Conservation (phyloP, 2,797 vertebrate species). For the Characodon lateralis region DNA sequence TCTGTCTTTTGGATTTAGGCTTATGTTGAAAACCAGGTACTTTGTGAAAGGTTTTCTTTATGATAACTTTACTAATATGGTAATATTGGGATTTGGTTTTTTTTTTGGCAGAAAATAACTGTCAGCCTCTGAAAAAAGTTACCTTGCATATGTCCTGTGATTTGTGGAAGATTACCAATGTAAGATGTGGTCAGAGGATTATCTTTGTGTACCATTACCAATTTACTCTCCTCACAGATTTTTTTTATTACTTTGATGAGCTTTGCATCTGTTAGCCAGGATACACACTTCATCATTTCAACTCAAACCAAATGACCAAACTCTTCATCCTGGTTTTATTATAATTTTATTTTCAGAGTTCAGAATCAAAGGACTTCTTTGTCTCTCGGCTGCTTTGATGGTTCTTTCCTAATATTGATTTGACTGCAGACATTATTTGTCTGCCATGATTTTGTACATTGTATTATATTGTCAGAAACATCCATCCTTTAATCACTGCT, state of each 20-base stretch:
- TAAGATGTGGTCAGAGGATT: slow-evolving; percentile 5
- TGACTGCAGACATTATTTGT: neutral
- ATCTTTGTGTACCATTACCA: neutral
- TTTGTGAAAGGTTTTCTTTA: neutral
- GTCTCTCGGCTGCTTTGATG: slow-evolving; percentile 2
- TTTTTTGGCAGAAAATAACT: neutral
- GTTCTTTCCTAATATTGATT: neutral
- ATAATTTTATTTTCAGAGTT: neutral
- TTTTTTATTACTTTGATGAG: neutral
- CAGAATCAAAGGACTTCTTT: neutral
- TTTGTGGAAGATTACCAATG: neutral
- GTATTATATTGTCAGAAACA: neutral
- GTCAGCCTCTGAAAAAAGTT: neutral
- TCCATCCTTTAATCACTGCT: neutral
- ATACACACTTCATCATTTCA: slow-evolving; percentile 3
- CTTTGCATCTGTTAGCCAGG: neutral
- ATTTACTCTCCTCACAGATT: neutral
- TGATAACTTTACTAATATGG: neutral
- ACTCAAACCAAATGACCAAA: slow-evolving; percentile 2
- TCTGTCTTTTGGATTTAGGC: slow-evolving; percentile 33
- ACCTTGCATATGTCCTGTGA: neutral
- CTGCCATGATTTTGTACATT: neutral
- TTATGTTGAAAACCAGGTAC: neutral
- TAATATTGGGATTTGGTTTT: neutral
- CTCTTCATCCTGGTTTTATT: neutral